Evolutionary conservation across 2,888 invertebrate genomes (phyloP).

Genomic region (Pheosia gnoma): DNA sequence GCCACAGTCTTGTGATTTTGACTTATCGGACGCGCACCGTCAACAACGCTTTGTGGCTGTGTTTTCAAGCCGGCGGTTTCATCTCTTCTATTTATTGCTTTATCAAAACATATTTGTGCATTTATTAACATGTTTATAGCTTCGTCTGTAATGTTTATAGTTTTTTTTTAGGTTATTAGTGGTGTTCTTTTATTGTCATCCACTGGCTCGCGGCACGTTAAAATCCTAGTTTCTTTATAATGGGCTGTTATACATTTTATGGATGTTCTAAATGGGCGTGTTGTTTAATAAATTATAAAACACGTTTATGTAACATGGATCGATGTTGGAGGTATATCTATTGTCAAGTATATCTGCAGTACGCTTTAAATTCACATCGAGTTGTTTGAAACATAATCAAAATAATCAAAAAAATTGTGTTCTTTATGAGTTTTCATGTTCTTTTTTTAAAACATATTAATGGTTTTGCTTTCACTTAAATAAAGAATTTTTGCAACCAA

Average conservation of each 20-base stretch:
- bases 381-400: background rate
- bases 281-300: background rate
- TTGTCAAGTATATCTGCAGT: background rate
- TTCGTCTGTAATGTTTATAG: background rate
- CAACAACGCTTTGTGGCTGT: constrained; percentile 18
- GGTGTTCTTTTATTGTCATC: constrained; percentile 1
- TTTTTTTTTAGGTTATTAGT: background rate
- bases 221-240: background rate
- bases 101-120: background rate
- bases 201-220: background rate
- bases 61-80: constrained; percentile 4
- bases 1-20: constrained; percentile 69
- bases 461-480: too few relatives aligned
- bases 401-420: too few relatives aligned
- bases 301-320: background rate
- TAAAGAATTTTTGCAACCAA: too few relatives aligned
- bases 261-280: background rate
- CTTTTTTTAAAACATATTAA: too few relatives aligned
- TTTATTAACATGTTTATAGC: constrained; percentile 6
- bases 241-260: background rate
- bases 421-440: too few relatives aligned
- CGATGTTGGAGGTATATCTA: background rate
- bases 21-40: constrained; percentile 59
- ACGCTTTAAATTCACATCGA: background rate
- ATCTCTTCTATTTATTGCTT: background rate